phyloP scores from a whole-genome alignment of 1,140 invertebrate genomes.

The Odontomachus brunneus region DNA sequence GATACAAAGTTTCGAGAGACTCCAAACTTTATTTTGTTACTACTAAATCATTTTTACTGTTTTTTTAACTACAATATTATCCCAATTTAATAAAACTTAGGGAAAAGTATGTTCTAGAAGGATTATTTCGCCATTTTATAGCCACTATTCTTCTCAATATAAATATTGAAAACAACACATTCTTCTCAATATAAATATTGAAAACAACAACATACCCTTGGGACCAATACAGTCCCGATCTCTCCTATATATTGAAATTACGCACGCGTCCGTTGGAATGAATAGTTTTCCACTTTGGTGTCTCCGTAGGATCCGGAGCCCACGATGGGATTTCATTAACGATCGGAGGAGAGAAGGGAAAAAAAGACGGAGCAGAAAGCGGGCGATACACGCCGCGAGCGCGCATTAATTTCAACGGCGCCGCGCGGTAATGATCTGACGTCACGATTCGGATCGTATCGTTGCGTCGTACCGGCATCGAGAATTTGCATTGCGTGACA shows the following conservation, averaged over 20 bases:
- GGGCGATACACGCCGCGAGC: conserved; percentile 16
- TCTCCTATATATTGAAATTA: conserved; percentile 5
- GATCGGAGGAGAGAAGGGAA: conserved; percentile 37
- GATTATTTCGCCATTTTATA: no score
- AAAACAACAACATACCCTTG: no score
- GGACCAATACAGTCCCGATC: no score
- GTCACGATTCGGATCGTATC: conserved; percentile 47
- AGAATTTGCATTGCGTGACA: conserved; percentile 32
- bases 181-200: no score
- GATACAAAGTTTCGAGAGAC: no score
- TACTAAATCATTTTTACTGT: no score
- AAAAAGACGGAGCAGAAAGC: background rate
- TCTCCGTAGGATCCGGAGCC: conserved; percentile 41
- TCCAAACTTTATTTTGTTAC: no score
- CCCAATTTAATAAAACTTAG: no score
- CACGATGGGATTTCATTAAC: conserved; percentile 59
- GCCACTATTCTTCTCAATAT: no score
- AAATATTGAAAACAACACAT: no score
- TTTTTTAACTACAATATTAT: no score
- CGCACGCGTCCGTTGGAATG: conserved; percentile 20
- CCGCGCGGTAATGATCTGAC: conserved; percentile 59
- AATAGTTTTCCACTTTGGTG: conserved; percentile 50
- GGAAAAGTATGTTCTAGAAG: no score
- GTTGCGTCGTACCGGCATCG: conserved; percentile 18
- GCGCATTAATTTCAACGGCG: conserved; percentile 65